Conservation (phyloP, 2,888 invertebrate species). For the Atrina japonica region DNA sequence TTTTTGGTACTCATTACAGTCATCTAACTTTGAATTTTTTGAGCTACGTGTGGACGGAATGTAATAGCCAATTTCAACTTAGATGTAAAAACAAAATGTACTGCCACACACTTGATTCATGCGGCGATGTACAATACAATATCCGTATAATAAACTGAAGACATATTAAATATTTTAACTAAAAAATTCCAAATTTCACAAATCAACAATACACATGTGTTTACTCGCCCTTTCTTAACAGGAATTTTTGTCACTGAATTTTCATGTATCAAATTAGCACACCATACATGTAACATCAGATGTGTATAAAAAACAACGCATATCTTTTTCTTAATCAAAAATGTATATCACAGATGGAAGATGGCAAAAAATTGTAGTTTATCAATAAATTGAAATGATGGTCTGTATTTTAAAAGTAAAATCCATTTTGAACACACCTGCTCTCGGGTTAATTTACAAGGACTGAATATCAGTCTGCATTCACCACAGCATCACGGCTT, state of each 20-base stretch:
- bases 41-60: slow-evolving; percentile 1
- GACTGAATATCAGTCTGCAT: slow-evolving; percentile 20
- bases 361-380: not conserved
- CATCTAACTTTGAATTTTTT: slow-evolving; percentile 26
- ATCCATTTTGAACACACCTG: not conserved
- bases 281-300: too few species aligned
- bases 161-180: too few species aligned
- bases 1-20: slow-evolving; percentile 6
- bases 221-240: too few species aligned
- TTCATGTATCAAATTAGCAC: too few species aligned
- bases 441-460: slow-evolving; percentile 9
- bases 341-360: not conserved
- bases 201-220: too few species aligned
- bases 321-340: too few species aligned
- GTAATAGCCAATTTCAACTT: slow-evolving; percentile 24
- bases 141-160: too few species aligned
- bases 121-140: not conserved
- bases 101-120: slow-evolving; percentile 19
- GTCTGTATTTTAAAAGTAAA: too few species aligned
- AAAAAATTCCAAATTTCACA: too few species aligned
- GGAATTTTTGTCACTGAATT: too few species aligned
- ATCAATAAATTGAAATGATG: not conserved
- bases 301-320: too few species aligned
- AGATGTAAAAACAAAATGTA: not conserved
- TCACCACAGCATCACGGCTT: slow-evolving; percentile 16